Base-by-base conservation (phyloP, 2,113 vertebrate genomes). In the Lepus timidus region DNA sequence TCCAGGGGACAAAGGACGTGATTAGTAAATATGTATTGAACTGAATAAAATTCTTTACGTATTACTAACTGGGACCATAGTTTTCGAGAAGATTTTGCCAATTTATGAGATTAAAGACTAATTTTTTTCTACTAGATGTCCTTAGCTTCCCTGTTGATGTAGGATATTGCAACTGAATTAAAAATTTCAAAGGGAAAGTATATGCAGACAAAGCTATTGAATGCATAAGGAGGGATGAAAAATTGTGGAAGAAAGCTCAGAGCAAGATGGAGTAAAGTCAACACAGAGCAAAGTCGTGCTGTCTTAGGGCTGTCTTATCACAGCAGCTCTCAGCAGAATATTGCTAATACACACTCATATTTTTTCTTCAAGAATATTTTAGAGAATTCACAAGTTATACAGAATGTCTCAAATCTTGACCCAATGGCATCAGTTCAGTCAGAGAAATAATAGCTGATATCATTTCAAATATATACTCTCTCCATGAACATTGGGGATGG, bases 181-280 rank as follows among this genome's bases (percentile, higher is more conserved):
- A 88, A 67, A 36, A 13, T 22, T 84, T 36, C 95, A 84, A 91
- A 96, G 25, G 55, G 29, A 33, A 91, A 39, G 27, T 65, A 36
- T 39, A 31, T 73, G 62, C 44, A 82, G 86, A 75, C 49, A 67
- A 0, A 55, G 52, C 52, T 78, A 25, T 20, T 79, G n/a, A 17
- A 27, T 76, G 20, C 71, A 84, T 70, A 55, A 11, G 44, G 5
- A 81, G 44, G n/a, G 23, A 92, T 6, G 22, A 84, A 84, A 85
- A n/a, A 62, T 11, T 73, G 23, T 68, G 61, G 23, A 17, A 58
- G 19, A n/a, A 4, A 80, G 52, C 27, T 51, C 74, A 3, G 3
- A 49, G 14, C 29, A 52, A 64, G 44, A 29, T 49, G 17, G 9
- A 70, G n/a, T n/a, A 65, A 39, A 75, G 16, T 58, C 10, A 76